A percentile compares a stretch with the other conserved stretches of the same genome.
Evolutionary conservation across 2,888 invertebrate species (phyloP).

Genomic region (Hydriomena furcata): DNA sequence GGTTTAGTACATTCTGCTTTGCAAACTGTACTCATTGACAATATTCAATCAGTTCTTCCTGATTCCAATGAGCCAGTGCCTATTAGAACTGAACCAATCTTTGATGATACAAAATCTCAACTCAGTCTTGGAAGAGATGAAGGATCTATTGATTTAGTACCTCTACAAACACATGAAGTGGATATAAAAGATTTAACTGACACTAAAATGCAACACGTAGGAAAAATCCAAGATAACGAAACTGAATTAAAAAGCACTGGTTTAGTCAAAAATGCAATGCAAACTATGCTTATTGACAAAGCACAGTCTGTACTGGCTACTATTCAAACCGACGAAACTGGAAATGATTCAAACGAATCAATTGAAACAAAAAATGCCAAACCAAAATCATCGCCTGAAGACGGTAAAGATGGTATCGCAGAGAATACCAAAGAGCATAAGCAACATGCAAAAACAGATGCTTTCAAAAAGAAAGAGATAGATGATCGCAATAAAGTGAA

Average conservation of each 20-base stretch:
- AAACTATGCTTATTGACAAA: slow-evolving; percentile 77
- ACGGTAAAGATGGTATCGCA: slow-evolving; percentile 1
- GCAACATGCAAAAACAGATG: slow-evolving; percentile 1
- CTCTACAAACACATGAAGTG: slow-evolving; percentile 79
- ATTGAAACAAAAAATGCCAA: neutral
- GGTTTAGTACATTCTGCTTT: slow-evolving; percentile 71
- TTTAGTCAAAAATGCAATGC: slow-evolving; percentile 70
- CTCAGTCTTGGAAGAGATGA: slow-evolving; percentile 5
- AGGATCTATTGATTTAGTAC: slow-evolving; percentile 52
- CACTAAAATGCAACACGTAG: neutral
- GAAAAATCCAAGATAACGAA: neutral
- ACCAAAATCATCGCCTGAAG: slow-evolving; percentile 1
- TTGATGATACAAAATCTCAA: slow-evolving; percentile 1
- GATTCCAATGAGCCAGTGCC: slow-evolving; percentile 18
- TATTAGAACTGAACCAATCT: slow-evolving; percentile 6
- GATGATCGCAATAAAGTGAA: neutral
- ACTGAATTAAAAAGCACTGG: slow-evolving; percentile 28
- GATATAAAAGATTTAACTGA: too few relatives aligned
- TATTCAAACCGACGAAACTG: neutral
- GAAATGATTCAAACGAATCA: too few relatives aligned
- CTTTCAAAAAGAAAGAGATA: slow-evolving; percentile 13
- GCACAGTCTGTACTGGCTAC: slow-evolving; percentile 49
- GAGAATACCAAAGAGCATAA: slow-evolving; percentile 3
- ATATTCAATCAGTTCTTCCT: slow-evolving; percentile 40
- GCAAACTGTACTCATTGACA: slow-evolving; percentile 78